Percentiles rank a stretch among this genome's conserved stretches.
Evolutionary conservation across 2,113 vertebrate genomes (phyloP).

Genomic region (Columba janthina): DNA sequence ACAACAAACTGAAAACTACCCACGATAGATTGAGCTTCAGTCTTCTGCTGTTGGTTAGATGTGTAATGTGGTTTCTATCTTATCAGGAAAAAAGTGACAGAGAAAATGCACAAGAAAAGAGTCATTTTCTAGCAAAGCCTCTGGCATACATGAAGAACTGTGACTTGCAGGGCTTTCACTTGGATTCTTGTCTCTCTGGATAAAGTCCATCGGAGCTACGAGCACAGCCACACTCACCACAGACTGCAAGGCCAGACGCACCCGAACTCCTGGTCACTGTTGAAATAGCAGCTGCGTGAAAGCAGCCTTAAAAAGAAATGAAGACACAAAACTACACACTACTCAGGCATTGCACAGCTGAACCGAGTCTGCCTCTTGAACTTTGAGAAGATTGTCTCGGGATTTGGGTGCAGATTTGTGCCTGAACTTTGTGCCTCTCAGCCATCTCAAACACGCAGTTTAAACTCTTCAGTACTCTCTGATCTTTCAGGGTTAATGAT

Average conservation of each 20-base stretch:
- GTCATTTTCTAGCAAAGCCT: neutral
- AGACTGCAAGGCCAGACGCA: neutral
- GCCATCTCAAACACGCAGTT: neutral
- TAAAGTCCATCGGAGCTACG: neutral
- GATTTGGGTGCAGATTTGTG: neutral
- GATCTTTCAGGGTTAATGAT: conserved; percentile 28
- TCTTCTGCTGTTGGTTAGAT: neutral
- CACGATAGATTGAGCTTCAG: fast-evolving
- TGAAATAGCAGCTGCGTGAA: neutral
- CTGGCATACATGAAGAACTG: neutral
- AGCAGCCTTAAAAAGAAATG: neutral
- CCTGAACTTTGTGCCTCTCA: neutral
- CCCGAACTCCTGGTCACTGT: neutral
- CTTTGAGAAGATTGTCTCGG: neutral
- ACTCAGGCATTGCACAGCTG: neutral
- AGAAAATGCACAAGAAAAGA: neutral
- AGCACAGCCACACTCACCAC: neutral
- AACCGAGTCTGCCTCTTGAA: neutral
- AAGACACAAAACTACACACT: neutral
- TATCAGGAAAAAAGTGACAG: neutral
- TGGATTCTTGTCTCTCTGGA: neutral
- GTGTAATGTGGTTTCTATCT: neutral
- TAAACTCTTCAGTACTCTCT: neutral
- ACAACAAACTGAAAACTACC: neutral
- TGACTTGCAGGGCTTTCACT: neutral